phyloP scores from a whole-genome alignment of 2,113 vertebrate genomes.

The Laticauda laticaudata region DNA sequence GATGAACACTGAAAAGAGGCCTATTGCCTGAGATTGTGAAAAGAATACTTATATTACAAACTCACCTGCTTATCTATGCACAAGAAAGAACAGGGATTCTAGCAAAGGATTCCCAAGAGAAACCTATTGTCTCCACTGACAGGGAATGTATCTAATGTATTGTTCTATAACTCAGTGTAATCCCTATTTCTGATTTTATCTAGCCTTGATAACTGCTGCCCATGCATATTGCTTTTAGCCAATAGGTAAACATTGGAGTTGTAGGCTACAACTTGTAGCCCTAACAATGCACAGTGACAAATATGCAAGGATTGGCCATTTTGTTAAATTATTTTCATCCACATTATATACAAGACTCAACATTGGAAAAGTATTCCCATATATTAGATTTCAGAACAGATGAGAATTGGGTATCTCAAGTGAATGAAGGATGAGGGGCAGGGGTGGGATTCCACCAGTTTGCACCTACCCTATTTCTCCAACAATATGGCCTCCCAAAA shows the following conservation, averaged over 20 bases:
- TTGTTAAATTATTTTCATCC: neutral
- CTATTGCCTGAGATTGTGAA: neutral
- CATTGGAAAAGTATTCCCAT: neutral
- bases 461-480: too few relatives aligned
- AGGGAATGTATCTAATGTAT: neutral
- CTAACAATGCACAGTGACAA: neutral
- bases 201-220: neutral
- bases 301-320: neutral
- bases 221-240: neutral
- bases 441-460: too few relatives aligned
- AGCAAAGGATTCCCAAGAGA: neutral
- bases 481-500: too few relatives aligned
- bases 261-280: too few relatives aligned
- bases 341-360: neutral
- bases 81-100: neutral
- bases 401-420: neutral
- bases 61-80: neutral
- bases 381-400: neutral
- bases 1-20: neutral
- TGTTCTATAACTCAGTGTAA: neutral
- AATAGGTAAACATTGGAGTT: neutral
- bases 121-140: neutral
- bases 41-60: neutral
- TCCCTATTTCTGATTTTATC: neutral
- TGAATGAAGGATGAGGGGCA: neutral